Conservation (phyloP, 2,113 vertebrate genomes). For the Engystomops pustulosus region DNA sequence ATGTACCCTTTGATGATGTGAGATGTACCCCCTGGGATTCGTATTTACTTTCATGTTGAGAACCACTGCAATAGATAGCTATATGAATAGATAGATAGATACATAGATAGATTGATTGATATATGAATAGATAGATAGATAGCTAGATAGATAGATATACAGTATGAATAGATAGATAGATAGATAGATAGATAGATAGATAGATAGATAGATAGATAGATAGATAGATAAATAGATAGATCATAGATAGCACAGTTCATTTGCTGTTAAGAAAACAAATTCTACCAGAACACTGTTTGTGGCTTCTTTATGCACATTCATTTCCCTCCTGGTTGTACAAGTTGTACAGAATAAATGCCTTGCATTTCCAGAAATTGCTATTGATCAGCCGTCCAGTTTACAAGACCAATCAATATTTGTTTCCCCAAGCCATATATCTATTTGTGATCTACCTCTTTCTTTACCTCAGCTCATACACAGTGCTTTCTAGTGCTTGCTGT, state of each 20-base stretch:
- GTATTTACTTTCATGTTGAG: no score
- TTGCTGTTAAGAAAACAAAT: slow-evolving; percentile 54
- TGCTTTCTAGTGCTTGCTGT: slow-evolving; percentile 78
- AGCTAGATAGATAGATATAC: no score
- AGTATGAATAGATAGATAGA: background rate
- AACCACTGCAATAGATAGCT: no score
- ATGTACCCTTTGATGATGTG: no score
- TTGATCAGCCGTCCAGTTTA: slow-evolving; percentile 74
- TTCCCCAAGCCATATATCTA: slow-evolving; percentile 70
- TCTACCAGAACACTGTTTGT: slow-evolving; percentile 67
- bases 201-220: slow-evolving; percentile 15
- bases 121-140: background rate
- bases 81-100: no score
- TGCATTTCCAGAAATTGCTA: slow-evolving; percentile 80
- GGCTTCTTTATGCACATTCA: slow-evolving; percentile 69
- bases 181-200: slow-evolving; percentile 8
- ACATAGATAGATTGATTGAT: no score
- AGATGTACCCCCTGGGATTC: no score
- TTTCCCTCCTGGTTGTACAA: slow-evolving; percentile 73
- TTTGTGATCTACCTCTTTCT: slow-evolving; percentile 70
- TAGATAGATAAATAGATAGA: background rate
- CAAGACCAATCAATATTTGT: slow-evolving; percentile 76
- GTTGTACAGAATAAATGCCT: slow-evolving; percentile 74
- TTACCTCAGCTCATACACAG: slow-evolving; percentile 54
- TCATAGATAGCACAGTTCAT: slow-evolving; percentile 41